Conservation (phyloP, 2,797 vertebrate genomes). For the Steatocranus sp. region DNA sequence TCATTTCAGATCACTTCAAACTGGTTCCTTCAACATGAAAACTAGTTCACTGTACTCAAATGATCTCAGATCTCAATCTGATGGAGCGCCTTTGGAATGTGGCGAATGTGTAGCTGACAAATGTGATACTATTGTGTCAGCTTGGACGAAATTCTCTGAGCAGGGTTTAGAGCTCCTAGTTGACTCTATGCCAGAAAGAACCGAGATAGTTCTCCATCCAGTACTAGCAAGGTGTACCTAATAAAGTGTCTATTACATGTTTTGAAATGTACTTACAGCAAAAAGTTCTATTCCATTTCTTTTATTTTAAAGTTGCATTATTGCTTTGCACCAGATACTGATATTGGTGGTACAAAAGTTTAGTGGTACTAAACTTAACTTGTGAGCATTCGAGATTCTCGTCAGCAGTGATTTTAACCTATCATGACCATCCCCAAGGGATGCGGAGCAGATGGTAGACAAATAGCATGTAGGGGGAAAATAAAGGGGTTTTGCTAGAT, state of each 20-base stretch:
- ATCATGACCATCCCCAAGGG: slow-evolving; percentile 90
- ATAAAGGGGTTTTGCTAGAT: slow-evolving; percentile 94
- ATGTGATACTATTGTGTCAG: neutral
- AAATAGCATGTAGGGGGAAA: slow-evolving; percentile 92
- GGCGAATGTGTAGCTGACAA: neutral
- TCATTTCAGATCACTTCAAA: neutral
- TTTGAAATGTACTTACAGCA: neutral
- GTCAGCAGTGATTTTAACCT: slow-evolving; percentile 94
- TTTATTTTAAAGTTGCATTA: neutral
- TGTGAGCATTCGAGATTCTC: slow-evolving; percentile 49
- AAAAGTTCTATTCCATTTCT: neutral
- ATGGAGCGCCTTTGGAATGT: neutral
- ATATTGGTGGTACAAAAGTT: neutral
- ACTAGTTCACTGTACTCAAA: neutral
- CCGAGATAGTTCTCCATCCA: neutral
- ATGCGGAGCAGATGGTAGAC: slow-evolving; percentile 98
- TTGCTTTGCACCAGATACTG: neutral
- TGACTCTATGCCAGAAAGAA: neutral
- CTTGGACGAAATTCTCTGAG: neutral
- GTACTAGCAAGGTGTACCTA: neutral
- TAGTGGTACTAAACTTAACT: neutral
- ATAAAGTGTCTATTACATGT: neutral
- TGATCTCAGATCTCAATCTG: neutral
- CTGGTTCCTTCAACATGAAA: neutral
- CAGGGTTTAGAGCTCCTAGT: neutral